These are phyloP conservation scores for Benitochromis conjunctus DNA, from an alignment of 2,113 vertebrate genomes.

Conservation along the genomic window DNA sequence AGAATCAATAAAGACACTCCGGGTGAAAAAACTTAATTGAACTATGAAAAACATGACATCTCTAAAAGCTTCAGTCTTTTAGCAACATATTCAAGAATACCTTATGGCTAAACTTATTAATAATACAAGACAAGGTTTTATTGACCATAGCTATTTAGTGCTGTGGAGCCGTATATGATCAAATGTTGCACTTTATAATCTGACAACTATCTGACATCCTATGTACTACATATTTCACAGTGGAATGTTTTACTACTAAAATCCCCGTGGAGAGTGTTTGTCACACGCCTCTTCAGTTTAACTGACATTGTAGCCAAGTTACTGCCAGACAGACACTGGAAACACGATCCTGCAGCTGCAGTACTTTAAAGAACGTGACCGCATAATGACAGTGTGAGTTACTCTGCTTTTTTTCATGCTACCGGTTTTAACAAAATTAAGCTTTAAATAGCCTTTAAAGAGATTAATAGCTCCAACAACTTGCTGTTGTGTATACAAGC, in stretches of 20 bases:
- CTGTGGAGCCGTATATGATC: background rate
- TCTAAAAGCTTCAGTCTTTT: background rate
- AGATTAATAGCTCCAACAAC: background rate
- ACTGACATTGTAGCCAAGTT: background rate
- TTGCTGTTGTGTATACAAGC: background rate
- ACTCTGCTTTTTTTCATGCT: background rate
- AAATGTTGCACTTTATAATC: background rate
- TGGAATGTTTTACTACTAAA: background rate
- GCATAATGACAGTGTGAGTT: background rate
- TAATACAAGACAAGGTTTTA: background rate
- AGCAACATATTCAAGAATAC: background rate
- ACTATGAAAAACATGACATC: background rate
- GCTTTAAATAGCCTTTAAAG: background rate
- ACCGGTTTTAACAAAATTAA: background rate
- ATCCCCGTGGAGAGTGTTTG: background rate
- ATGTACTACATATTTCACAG: background rate
- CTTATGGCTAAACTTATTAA: background rate
- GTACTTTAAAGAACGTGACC: conserved; percentile 26
- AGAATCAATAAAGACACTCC: background rate
- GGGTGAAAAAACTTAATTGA: background rate
- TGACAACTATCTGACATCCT: background rate
- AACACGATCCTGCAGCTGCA: conserved; percentile 24
- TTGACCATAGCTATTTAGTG: background rate
- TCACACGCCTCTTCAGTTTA: background rate
- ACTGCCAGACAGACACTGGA: background rate